Conservation (phyloP, 2,888 invertebrate species). For the Leptinotarsa peninsularis region DNA sequence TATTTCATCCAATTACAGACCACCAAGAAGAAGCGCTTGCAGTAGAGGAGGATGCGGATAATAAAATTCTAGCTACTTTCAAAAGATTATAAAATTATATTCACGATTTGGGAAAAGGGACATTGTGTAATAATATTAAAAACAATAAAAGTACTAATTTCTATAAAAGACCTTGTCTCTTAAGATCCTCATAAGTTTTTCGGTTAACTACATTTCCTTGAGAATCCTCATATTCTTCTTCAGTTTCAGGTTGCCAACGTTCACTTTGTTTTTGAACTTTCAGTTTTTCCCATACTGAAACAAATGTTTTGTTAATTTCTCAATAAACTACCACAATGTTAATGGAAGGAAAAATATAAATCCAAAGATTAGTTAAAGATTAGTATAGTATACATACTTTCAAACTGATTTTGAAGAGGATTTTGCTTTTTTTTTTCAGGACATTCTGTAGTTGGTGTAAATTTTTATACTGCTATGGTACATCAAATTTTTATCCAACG, state of each 20-base stretch:
- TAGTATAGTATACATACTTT: too few species aligned
- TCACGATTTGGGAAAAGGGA: conserved; percentile 2
- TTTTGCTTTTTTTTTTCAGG: too few species aligned
- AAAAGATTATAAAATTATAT: conserved; percentile 7
- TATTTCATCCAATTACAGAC: conserved; percentile 59
- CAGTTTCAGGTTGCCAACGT: conserved; percentile 95
- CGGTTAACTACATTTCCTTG: conserved; percentile 98
- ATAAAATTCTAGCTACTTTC: conserved; percentile 15
- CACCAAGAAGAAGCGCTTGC: conserved; percentile 61
- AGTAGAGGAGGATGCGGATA: conserved; percentile 63
- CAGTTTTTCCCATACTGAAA: conserved; percentile 95
- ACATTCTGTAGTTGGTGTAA: too few species aligned
- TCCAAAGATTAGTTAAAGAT: too few species aligned
- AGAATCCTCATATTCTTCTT: conserved; percentile 99
- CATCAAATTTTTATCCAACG: too few species aligned
- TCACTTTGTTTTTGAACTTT: conserved; percentile 95
- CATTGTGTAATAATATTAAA: conserved; percentile 2
- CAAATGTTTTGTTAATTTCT: conserved; percentile 7
- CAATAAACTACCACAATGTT: too few species aligned
- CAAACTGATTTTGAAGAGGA: too few species aligned
- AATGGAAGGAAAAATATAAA: too few species aligned
- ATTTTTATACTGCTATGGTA: too few species aligned
- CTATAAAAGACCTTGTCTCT: conserved; percentile 95
- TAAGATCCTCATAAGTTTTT: conserved; percentile 98
- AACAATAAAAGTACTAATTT: conserved; percentile 14